phyloP scores from a whole-genome alignment of 2,888 invertebrate genomes.

The Cataglyphis albicans region DNA sequence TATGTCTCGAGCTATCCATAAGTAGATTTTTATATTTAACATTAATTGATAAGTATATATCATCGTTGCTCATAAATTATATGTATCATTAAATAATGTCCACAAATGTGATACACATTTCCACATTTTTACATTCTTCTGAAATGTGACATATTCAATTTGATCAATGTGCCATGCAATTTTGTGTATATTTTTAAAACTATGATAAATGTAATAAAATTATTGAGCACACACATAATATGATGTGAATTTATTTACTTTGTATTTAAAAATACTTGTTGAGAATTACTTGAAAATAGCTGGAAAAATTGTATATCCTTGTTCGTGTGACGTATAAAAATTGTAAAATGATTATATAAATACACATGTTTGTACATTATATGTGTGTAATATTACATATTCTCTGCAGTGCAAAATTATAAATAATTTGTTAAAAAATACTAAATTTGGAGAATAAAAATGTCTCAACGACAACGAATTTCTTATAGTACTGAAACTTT shows the following conservation, averaged over 20 bases:
- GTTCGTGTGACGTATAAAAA: slow-evolving; percentile 11
- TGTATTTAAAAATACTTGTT: not conserved
- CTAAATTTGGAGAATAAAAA: slow-evolving; percentile 23
- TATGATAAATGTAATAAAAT: slow-evolving; percentile 17
- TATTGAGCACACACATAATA: not conserved
- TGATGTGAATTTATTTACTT: slow-evolving; percentile 16
- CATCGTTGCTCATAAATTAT: not conserved
- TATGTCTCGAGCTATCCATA: not conserved
- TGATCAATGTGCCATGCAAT: not conserved
- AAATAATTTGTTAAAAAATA: not conserved
- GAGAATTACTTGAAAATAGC: slow-evolving; percentile 23
- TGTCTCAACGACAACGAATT: slow-evolving; percentile 17
- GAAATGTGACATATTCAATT: not conserved
- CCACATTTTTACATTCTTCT: not conserved
- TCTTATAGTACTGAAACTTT: slow-evolving; percentile 4
- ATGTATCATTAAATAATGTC: not conserved
- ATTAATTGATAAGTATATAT: not conserved
- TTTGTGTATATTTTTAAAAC: slow-evolving; percentile 14
- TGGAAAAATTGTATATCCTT: slow-evolving; percentile 1
- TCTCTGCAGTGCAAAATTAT: slow-evolving; percentile 13
- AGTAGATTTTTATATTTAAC: slow-evolving; percentile 8
- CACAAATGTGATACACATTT: slow-evolving; percentile 6
- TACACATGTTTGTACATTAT: not conserved
- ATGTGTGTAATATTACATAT: not conserved
- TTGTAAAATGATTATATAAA: slow-evolving; percentile 9